These are phyloP conservation scores for Drosophila melanica DNA, from an alignment of 1,140 invertebrate species.

Conservation along the genomic window DNA sequence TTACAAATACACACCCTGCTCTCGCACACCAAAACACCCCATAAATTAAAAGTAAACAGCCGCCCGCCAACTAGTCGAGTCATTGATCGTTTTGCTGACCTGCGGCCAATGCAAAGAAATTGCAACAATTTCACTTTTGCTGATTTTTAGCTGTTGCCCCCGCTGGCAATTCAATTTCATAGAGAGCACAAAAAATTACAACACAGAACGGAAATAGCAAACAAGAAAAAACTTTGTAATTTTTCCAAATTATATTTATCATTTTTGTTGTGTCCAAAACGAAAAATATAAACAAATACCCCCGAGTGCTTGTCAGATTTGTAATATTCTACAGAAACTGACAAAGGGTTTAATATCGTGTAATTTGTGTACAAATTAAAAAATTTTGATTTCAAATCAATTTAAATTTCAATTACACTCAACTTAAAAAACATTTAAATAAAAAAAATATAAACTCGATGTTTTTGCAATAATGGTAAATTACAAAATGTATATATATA, in stretches of 20 bases:
- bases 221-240: constrained; percentile 50
- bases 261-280: constrained; percentile 40
- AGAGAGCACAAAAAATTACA: constrained; percentile 5
- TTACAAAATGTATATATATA: too few species aligned
- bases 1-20: constrained; percentile 41
- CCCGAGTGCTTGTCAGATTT: not conserved
- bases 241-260: constrained; percentile 66
- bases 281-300: constrained; percentile 10
- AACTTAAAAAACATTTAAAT: too few species aligned
- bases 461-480: too few species aligned
- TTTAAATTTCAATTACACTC: too few species aligned
- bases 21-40: constrained; percentile 18
- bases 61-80: not conserved
- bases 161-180: constrained; percentile 44
- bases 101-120: constrained; percentile 23
- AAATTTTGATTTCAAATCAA: too few species aligned
- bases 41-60: constrained; percentile 42
- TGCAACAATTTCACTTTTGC: constrained; percentile 14
- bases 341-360: not conserved
- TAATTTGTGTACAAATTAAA: not conserved
- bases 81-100: constrained; percentile 23
- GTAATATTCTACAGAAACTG: not conserved
- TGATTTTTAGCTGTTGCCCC: not conserved
- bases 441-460: too few species aligned
- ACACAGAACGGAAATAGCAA: constrained; percentile 1